phyloP scores from a whole-genome alignment of 2,888 invertebrate species.

The Bombylius major region DNA sequence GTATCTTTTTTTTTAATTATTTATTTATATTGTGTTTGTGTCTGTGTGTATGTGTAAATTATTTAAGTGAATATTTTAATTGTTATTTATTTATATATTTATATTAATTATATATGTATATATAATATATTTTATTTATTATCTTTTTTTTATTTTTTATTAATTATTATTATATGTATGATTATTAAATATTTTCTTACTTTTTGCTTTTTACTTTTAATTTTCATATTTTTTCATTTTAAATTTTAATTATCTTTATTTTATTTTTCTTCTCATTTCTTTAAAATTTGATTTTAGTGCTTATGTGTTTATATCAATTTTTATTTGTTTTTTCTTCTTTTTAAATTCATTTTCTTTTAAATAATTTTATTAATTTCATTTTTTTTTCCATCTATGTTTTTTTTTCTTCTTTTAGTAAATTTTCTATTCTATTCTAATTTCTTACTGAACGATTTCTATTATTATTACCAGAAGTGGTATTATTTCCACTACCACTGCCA shows the following conservation, averaged over 20 bases:
- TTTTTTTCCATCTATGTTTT: too few relatives aligned
- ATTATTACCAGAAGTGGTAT: conserved; percentile 18
- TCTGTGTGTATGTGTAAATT: too few relatives aligned
- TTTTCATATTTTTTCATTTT: background rate
- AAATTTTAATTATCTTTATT: background rate
- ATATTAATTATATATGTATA: background rate
- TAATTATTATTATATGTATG: too few relatives aligned
- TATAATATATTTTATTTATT: conserved; percentile 1
- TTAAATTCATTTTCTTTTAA: conserved; percentile 1
- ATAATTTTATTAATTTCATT: background rate
- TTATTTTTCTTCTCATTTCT: background rate
- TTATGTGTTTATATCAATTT: conserved; percentile 1
- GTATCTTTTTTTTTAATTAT: too few relatives aligned
- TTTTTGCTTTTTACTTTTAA: background rate
- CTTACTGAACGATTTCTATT: conserved; percentile 25
- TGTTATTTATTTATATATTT: too few relatives aligned
- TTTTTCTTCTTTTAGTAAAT: too few relatives aligned
- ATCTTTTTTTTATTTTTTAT: too few relatives aligned
- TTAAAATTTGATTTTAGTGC: background rate
- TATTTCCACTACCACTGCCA: conserved; percentile 9
- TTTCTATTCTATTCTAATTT: background rate
- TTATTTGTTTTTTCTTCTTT: conserved; percentile 1
- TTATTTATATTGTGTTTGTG: too few relatives aligned
- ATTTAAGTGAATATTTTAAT: too few relatives aligned
- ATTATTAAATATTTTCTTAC: too few relatives aligned